Base-by-base conservation (phyloP, 2,888 invertebrate species). In the Nomada goodeniana region DNA sequence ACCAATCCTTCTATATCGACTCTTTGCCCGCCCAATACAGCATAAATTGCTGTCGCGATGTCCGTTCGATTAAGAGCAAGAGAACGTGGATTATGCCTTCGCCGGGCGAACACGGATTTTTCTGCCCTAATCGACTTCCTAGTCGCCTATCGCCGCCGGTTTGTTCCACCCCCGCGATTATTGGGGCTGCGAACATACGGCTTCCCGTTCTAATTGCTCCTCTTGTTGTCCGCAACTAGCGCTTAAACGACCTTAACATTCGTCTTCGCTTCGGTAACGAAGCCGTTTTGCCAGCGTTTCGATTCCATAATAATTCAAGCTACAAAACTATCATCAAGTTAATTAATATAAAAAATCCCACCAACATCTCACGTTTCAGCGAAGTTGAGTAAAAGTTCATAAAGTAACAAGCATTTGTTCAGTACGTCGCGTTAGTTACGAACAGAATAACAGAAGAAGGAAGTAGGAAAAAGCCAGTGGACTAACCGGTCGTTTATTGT, bases 161-260 rank as follows among this genome's bases (percentile, higher is more conserved):
- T 87, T 83, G 85, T 79, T 65, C 78, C 76, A 59, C 70, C 85
- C 67, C 70, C 86, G 73, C 68, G 77, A 86, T 82, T 82, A 81
- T 80, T 73, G 82, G 75, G 86, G 73, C 81, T 80, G 74, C 59
- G 50, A 63, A 23, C 42, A 29, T 86, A 87, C 75, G 87, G 88
- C 86, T 87, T 87, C 87, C 64, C 60, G 36, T 74, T 78, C 80
- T 88, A 86, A 87, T 88, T 84, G 87, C 82, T 69, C 55, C 75
- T 79, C 69, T 65, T 79, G 83, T 83, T 83, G 73, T 53, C 42
- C 52, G 60, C 76, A 82, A 78, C 77, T 73, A 74, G 78, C 77
- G 61, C 63, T 70, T 74, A 82, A 84, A 57, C 69, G 68, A 78
- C 69, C 53, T 77, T 60, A 60, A 60, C 77, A 76, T 77, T 82